Conservation (phyloP, 2,113 vertebrate species). For the Strigops habroptila region DNA sequence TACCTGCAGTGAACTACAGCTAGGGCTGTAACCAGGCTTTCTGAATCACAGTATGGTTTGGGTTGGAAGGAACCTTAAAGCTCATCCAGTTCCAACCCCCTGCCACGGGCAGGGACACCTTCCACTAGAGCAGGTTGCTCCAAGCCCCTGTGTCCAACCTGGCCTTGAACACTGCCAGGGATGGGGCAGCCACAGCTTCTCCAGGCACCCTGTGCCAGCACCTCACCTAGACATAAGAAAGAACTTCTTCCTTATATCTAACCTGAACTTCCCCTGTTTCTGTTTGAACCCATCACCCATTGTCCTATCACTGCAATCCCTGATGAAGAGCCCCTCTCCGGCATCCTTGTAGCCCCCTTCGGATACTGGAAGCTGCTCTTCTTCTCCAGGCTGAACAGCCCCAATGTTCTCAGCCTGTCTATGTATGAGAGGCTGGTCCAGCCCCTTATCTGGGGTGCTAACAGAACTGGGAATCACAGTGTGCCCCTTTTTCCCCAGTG, state of each 20-base stretch:
- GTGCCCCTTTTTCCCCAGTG: fast-evolving
- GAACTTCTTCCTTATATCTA: too few species aligned
- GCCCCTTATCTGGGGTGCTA: background rate
- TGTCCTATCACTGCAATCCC: too few species aligned
- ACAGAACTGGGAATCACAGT: fast-evolving
- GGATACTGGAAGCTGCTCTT: background rate
- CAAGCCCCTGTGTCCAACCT: background rate
- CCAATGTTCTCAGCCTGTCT: background rate
- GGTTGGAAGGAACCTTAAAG: background rate
- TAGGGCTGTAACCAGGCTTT: too few species aligned
- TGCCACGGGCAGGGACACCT: background rate
- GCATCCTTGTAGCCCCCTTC: too few species aligned
- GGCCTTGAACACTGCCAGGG: background rate
- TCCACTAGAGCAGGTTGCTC: background rate
- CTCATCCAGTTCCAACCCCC: background rate
- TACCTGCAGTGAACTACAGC: background rate
- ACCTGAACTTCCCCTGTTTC: too few species aligned
- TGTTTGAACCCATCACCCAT: too few species aligned
- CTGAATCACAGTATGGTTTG: background rate
- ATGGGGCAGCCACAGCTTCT: background rate
- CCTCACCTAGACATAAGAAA: too few species aligned
- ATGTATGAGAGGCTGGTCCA: background rate
- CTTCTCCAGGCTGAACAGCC: background rate
- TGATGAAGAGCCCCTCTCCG: too few species aligned
- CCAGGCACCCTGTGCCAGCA: too few species aligned